Base-by-base conservation (phyloP, 2,113 vertebrate genomes). In the Xiphias gladius region DNA sequence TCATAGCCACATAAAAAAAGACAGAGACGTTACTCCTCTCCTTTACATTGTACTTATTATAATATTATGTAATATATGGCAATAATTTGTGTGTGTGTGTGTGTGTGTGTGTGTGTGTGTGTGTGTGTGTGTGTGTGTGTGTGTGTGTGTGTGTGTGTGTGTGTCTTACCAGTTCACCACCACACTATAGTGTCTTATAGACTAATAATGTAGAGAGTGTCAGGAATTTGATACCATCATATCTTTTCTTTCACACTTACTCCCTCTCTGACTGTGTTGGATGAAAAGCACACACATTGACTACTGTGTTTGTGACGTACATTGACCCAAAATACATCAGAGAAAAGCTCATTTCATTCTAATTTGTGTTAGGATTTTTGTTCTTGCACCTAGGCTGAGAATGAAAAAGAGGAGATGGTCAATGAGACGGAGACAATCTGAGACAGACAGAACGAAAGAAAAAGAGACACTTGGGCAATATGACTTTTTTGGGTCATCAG, bases 401-500 rank as follows among this genome's bases (percentile, higher is more conserved):
- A 61, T 63, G 4, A 54, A 65, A 58, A 46, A 16, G 0, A 50
- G 8, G n/a, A 61, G 26, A 24, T 50, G 14, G 58, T 78, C 71
- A 69, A 50, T 7, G 28, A 50, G 63, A 43, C 12, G 14, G 35
- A 14, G 41, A 58, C 64, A 39, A 22, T 79, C 35, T n/a, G n/a
- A n/a, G n/a, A 71, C 70, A 64, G 63, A 59, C 57, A 43, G 82
- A 76, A 43, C 3, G 3, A 35, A 30, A 28, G 43, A 14, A 16
- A 59, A 48, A 32, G 59, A 73, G 62, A 48, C 64, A 20, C 30
- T 66, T 26, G 46, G 30, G 46, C 39, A 70, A 70, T 62, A 24
- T 32, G 43, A 63, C 54, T 61, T 19, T 59, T 81, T 76, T 61
- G 64, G 30, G 76, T 76, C 77, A 79, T 86, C 77, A 87, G 46